phyloP scores from a whole-genome alignment of 2,113 vertebrate genomes.

The Willisornis vidua region DNA sequence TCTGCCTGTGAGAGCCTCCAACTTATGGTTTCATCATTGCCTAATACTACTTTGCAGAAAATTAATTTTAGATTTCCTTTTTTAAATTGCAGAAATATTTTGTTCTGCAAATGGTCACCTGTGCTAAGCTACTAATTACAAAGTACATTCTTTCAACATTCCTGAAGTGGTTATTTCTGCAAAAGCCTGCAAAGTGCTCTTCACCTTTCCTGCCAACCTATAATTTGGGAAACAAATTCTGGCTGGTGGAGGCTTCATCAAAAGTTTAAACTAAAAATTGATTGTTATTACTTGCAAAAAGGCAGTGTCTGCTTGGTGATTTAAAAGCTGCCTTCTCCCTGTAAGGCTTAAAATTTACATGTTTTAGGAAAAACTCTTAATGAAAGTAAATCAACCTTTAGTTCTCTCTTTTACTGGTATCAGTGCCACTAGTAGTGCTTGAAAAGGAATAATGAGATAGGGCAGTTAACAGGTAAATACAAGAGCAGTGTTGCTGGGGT shows the following conservation, averaged over 20 bases:
- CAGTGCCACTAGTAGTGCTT: background rate
- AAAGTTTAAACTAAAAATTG: background rate
- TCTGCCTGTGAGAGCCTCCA: background rate
- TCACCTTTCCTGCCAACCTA: background rate
- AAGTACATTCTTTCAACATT: background rate
- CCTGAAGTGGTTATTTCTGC: background rate
- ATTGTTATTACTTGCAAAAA: background rate
- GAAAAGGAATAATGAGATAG: background rate
- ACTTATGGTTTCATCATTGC: background rate
- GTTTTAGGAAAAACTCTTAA: background rate
- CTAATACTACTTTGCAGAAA: background rate
- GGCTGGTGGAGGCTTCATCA: background rate
- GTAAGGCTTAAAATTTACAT: background rate
- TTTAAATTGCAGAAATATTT: background rate
- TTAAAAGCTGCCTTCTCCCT: background rate
- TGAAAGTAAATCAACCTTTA: background rate
- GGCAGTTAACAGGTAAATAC: background rate
- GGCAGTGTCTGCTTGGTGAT: background rate
- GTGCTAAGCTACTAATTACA: background rate
- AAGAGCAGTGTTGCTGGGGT: accelerated
- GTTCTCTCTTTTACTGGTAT: background rate
- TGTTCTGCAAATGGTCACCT: background rate
- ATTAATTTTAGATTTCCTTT: background rate
- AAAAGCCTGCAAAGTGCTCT: background rate
- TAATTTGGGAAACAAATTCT: background rate